Evolutionary conservation across 2,113 vertebrate species (phyloP).

Genomic region (Crotalus horridus): DNA sequence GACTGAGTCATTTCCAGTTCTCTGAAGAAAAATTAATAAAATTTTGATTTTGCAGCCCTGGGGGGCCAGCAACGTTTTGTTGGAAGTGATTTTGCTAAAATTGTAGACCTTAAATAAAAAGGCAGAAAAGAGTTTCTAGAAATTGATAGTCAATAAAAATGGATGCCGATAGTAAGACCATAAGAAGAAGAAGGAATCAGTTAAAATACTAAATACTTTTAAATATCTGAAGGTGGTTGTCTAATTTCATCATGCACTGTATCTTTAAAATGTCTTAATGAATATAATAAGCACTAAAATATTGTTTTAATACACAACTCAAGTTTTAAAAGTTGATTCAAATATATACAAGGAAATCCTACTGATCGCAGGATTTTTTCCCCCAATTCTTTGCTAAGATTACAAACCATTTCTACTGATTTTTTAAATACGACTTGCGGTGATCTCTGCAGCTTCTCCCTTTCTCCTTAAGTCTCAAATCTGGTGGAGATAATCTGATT

Average conservation of each 20-base stretch:
- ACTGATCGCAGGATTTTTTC: neutral
- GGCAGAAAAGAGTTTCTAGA: neutral
- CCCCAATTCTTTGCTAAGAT: neutral
- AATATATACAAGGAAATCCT: neutral
- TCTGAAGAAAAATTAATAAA: neutral
- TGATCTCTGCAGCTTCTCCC: neutral
- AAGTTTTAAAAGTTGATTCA: neutral
- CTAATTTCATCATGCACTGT: neutral
- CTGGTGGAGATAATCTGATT: slow-evolving; percentile 45
- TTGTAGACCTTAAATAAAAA: neutral
- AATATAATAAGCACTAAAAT: neutral
- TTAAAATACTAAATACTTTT: neutral
- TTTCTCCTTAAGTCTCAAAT: neutral
- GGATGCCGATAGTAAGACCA: neutral
- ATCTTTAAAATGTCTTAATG: neutral
- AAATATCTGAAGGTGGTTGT: neutral
- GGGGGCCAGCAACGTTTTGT: neutral
- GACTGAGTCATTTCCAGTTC: neutral
- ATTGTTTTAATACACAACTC: neutral
- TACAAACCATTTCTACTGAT: neutral
- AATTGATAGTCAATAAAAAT: neutral
- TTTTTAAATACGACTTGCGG: neutral
- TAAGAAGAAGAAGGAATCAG: neutral
- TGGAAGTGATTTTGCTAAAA: neutral
- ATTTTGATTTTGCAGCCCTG: neutral